Evolutionary conservation across 2,113 vertebrate genomes (phyloP), one percentile per base, ranked within the genome.

Genomic region (Equus przewalskii): DNA sequence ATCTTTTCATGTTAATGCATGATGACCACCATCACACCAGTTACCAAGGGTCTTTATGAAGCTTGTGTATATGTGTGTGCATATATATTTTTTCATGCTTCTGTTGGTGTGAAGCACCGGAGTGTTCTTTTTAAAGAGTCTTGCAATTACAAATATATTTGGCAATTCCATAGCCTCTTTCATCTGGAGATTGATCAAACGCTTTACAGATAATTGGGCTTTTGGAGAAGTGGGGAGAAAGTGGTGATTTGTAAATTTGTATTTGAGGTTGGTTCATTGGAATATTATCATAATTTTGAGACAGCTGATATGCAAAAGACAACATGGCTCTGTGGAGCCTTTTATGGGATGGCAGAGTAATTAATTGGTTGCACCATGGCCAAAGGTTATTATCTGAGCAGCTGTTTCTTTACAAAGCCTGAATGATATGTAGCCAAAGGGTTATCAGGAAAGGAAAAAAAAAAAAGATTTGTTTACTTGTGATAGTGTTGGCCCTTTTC

Each of bases 371-470:
- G 96, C 54, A 78, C 90, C 10, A 0, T 7, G 56, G 95, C 93
- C 97, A 96, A 97, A 98, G 96, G 81, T 98, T 97, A 94, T 96
- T 93, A 96, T 83, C n/a, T 41, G 56, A 91, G 62, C 95, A 97
- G 93, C 85, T 97, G 91, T 89, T 94, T 96, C 92, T 89, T 95
- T 96, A 64, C 51, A 96, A 90, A 97, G 67, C 41, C 73, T 69
- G 56, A 24, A 28, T 79, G 24, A 82, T 96, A 85, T 89, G 8
- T 78, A 91, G 93, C 36, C 89, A 96, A 96, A 73, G 36, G 51
- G 82, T 96, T 96, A 94, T 88, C 67, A 67, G 58, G 12, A 70
- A 81, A 96, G 41, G 7, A 7, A 30, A 82, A 36, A 36, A 82
- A 41, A 51, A n/a, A 84, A 58, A 64, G 7, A 6, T 36, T 44